Conservation (phyloP, 2,888 invertebrate genomes). For the Agapostemon virescens region DNA sequence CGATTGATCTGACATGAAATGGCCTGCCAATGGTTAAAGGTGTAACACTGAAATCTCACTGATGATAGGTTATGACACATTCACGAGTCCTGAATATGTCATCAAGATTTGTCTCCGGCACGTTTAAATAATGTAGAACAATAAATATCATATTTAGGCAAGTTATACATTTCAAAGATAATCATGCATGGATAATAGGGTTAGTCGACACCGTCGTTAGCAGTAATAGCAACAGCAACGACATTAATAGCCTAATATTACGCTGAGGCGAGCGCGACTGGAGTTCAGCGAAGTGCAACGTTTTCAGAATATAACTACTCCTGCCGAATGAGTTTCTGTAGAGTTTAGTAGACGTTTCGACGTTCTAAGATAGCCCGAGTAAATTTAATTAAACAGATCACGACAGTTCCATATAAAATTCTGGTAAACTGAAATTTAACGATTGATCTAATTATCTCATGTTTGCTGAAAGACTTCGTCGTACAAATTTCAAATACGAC, state of each 20-base stretch:
- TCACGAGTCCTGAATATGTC: background rate
- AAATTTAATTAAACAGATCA: conserved; percentile 37
- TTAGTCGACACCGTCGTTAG: conserved; percentile 55
- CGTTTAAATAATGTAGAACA: conserved; percentile 5
- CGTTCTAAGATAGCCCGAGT: background rate
- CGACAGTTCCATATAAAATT: background rate
- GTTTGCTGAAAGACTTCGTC: background rate
- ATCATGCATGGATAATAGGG: conserved; percentile 54
- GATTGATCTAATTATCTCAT: background rate
- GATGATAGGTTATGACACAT: background rate
- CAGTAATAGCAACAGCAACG: conserved; percentile 55
- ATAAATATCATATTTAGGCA: conserved; percentile 31
- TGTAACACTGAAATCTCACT: background rate
- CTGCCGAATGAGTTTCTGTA: conserved; percentile 38
- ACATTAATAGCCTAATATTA: conserved; percentile 62
- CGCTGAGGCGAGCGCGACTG: conserved; percentile 34
- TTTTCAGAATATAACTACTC: conserved; percentile 50
- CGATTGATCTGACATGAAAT: background rate
- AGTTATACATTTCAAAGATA: conserved; percentile 47
- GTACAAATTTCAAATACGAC: conserved; percentile 1
- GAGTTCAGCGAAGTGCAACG: conserved; percentile 49
- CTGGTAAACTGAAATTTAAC: background rate
- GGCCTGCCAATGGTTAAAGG: background rate
- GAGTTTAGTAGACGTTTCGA: conserved; percentile 38
- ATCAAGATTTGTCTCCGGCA: background rate